A percentile compares a stretch with the other conserved stretches of the same genome.
Evolutionary conservation across 92 coral and sea anemone species (phyloP).

Genomic region (Actinernus sp.): DNA sequence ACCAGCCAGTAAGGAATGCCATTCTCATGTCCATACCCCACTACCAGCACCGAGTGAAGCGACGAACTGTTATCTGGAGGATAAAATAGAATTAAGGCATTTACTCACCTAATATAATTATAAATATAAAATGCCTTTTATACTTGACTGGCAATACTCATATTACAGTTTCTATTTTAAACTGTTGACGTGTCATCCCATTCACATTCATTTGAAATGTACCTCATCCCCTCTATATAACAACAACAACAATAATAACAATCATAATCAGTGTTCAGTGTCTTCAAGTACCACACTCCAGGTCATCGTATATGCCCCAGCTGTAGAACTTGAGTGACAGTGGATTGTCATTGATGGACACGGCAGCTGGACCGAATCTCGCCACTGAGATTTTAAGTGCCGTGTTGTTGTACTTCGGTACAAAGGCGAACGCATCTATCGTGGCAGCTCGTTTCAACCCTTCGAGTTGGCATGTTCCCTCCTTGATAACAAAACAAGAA

Average conservation of each 20-base stretch:
- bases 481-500: slow-evolving; percentile 41
- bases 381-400: slow-evolving; percentile 97
- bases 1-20: slow-evolving; percentile 96
- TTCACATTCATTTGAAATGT: too few relatives aligned
- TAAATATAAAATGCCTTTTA: too few relatives aligned
- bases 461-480: slow-evolving; percentile 87
- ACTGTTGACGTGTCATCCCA: too few relatives aligned
- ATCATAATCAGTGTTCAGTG: too few relatives aligned
- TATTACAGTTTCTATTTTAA: too few relatives aligned
- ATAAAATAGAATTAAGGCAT: not conserved
- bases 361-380: slow-evolving; percentile 92
- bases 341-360: slow-evolving; percentile 90
- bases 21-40: slow-evolving; percentile 95
- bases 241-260: too few relatives aligned
- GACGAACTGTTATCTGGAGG: slow-evolving; percentile 85
- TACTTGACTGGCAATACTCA: too few relatives aligned
- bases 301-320: slow-evolving; percentile 97
- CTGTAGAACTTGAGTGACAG: slow-evolving; percentile 95
- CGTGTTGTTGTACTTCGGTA: slow-evolving; percentile 93
- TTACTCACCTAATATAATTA: too few relatives aligned
- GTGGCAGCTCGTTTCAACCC: slow-evolving; percentile 63
- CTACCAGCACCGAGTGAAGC: slow-evolving; percentile 91
- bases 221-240: too few relatives aligned
- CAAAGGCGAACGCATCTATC: slow-evolving; percentile 92
- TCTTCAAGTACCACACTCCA: slow-evolving; percentile 93